A percentile compares a stretch with the other conserved stretches of the same genome.
Conservation (phyloP, 2,113 vertebrate species). For the Ochotona curzoniae region DNA sequence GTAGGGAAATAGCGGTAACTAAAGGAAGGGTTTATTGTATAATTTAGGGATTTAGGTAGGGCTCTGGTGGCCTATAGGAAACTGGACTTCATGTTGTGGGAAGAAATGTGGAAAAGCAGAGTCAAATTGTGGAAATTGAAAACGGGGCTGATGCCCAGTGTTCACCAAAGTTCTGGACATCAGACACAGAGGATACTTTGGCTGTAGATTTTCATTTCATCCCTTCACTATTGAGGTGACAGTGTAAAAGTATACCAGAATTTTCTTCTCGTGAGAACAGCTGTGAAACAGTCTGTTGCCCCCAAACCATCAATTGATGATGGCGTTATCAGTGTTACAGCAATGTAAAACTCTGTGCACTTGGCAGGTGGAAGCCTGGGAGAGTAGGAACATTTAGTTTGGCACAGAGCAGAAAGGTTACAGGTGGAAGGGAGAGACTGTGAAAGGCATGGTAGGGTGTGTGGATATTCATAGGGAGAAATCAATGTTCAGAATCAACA, state of each 20-base stretch:
- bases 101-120: neutral
- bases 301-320: neutral
- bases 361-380: neutral
- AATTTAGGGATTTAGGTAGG: neutral
- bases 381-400: neutral
- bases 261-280: neutral
- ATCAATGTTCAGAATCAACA: neutral
- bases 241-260: neutral
- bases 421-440: neutral
- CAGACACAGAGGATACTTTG: neutral
- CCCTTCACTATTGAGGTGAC: neutral
- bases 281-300: neutral
- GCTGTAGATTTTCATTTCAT: neutral
- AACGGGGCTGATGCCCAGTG: neutral
- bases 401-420: neutral
- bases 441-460: neutral
- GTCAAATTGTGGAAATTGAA: neutral
- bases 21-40: neutral
- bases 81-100: neutral
- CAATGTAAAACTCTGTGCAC: neutral
- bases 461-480: neutral
- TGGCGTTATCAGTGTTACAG: neutral
- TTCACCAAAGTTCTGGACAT: neutral
- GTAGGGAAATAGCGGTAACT: neutral
- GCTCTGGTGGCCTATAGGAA: neutral